Conservation (phyloP, 2,797 vertebrate species). For the Mallotus villosus region DNA sequence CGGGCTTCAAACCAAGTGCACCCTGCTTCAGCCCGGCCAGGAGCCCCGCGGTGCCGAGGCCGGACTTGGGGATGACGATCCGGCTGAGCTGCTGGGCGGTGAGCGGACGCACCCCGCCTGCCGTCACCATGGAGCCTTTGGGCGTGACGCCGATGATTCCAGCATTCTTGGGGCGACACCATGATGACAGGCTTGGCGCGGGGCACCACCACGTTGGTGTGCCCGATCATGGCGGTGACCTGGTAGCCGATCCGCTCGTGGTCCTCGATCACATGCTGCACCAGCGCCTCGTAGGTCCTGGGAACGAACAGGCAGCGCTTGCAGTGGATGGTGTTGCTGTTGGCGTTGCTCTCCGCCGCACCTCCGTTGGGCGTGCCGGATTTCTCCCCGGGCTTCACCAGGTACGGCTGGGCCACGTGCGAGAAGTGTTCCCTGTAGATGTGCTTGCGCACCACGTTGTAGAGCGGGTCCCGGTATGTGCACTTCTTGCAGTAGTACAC, state of each 20-base stretch:
- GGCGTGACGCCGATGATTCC: constrained; percentile 89
- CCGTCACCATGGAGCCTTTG: constrained; percentile 83
- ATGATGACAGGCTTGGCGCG: constrained; percentile 91
- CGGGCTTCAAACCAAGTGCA: constrained; percentile 82
- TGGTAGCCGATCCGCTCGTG: constrained; percentile 97
- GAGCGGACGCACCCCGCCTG: constrained; percentile 80
- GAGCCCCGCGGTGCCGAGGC: constrained; percentile 82
- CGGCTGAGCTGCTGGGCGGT: constrained; percentile 87
- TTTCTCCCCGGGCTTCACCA: constrained; percentile 92
- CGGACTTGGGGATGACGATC: constrained; percentile 86
- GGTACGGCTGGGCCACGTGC: constrained; percentile 94
- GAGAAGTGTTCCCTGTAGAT: constrained; percentile 99
- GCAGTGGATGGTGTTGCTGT: constrained; percentile 91
- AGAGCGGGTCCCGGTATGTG: constrained; percentile 98
- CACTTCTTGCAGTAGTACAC: constrained; percentile 99
- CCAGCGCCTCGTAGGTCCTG: constrained; percentile 95
- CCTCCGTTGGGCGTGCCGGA: constrained; percentile 64
- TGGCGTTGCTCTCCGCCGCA: constrained; percentile 59
- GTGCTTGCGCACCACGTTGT: constrained; percentile 98
- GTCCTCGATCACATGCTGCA: constrained; percentile 98
- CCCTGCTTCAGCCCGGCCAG: constrained; percentile 87
- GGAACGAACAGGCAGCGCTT: constrained; percentile 98
- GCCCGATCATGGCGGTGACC: constrained; percentile 98
- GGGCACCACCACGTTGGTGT: constrained; percentile 96
- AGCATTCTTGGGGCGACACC: constrained; percentile 85